Conservation (phyloP, 53 echinoderm and acorn worm species). For the Paracentrotus lividus region DNA sequence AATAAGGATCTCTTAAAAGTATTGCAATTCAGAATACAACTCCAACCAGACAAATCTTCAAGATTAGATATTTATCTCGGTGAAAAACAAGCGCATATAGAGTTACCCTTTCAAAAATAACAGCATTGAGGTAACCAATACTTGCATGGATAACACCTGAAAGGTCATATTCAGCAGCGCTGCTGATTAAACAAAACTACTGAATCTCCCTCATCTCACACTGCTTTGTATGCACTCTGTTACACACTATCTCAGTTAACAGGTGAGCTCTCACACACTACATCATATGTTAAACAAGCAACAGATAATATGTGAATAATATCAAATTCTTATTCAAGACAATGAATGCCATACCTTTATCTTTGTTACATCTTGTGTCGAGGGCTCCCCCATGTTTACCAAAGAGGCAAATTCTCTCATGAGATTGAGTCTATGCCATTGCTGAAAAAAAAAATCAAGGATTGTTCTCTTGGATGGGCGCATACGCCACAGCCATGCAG, state of each 20-base stretch:
- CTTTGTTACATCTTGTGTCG: slow-evolving; percentile 38
- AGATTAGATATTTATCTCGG: not conserved
- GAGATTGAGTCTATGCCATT: slow-evolving; percentile 40
- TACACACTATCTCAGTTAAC: slow-evolving; percentile 30
- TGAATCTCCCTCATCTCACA: not conserved
- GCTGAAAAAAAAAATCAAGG: not conserved
- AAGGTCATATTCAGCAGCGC: slow-evolving; percentile 37
- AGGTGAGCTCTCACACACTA: slow-evolving; percentile 28
- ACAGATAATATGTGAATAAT: not conserved
- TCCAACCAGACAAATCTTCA: not conserved
- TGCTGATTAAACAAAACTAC: slow-evolving; percentile 52
- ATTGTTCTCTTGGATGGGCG: slow-evolving; percentile 29
- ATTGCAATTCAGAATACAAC: not conserved
- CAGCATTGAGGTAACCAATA: slow-evolving; percentile 33
- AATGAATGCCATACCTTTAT: slow-evolving; percentile 63
- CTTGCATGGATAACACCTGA: slow-evolving; percentile 39
- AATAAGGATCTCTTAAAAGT: not conserved
- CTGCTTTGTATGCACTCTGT: not conserved
- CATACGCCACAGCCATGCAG: slow-evolving; percentile 46
- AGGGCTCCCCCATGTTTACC: slow-evolving; percentile 42
- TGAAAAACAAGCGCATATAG: slow-evolving; percentile 29
- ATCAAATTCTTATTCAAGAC: too few relatives aligned
- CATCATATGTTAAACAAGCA: slow-evolving; percentile 3
- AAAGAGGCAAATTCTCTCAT: slow-evolving; percentile 31
- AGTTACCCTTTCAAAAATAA: slow-evolving; percentile 43